Evolutionary conservation across 2,888 invertebrate genomes (phyloP), one percentile per base, ranked within the genome.

Genomic region (Dorcus hopei): DNA sequence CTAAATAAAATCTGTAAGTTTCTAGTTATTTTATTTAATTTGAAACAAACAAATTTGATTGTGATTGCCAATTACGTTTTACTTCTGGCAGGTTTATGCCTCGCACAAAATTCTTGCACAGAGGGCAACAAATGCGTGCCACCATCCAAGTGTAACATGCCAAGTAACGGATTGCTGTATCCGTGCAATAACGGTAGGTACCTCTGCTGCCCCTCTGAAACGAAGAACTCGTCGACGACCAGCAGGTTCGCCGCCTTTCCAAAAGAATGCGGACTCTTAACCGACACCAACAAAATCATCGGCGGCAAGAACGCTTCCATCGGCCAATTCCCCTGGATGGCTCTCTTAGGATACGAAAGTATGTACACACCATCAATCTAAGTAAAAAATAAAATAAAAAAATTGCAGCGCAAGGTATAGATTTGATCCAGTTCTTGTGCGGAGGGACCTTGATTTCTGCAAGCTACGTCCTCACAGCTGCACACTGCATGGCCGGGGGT

Each of bases 301-400:
- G 82, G 81, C 1, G 84, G 84, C 0, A 75, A 79, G 48, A 70
- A 72, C 41, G 79, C 81, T 1, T 75, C 74, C 1, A 68, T 81
- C 1, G 82, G 81, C 19, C 82, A 84, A 63, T 85, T 81, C 68
- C 85, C 85, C 0, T 86, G 85, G 85, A 83, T 85, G 79, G 80
- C 79, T 0, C 74, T 81, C 0, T 66, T 82, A 38, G 80, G 80
- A 65, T 81, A 81, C 53, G 67, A 41, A 66, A 65, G 72, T 72
- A 62, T 64, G 14, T 14, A 14, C 3, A 26, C 5, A 26, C 26
- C 26, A 26, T 5, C 26, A 26, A 26, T 5, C 26, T 5, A 26
- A 26, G 2, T 14, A 14, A 14, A 14, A n/a, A n/a, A 23, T 23
- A 3, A 23, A 26, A 26, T 3, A 26, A 26, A 26, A 26, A 26